Conservation (phyloP, 2,888 invertebrate species). For the Microchrysa polita region DNA sequence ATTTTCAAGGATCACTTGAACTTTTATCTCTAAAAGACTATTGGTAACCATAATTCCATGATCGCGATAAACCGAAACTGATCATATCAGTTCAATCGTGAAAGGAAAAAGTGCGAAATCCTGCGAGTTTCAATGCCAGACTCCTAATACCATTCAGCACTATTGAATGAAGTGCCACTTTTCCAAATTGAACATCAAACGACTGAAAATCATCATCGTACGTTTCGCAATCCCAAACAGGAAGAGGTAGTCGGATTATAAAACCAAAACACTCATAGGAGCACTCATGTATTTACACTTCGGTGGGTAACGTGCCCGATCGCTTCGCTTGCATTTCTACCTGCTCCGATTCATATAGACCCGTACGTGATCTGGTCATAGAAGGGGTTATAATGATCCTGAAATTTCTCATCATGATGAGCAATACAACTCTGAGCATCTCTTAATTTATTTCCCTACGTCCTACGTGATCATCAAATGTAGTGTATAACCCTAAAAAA, state of each 20-base stretch:
- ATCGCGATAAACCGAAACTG: conserved; percentile 49
- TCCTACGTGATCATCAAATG: conserved; percentile 19
- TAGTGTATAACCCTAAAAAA: conserved; percentile 11
- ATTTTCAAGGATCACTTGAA: conserved; percentile 38
- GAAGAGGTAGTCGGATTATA: conserved; percentile 42
- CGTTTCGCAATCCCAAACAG: conserved; percentile 23
- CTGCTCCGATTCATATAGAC: background rate
- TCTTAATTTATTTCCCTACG: conserved; percentile 38
- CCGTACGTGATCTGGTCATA: background rate
- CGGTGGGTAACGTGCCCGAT: background rate
- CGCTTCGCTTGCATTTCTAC: background rate
- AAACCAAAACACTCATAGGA: conserved; percentile 34
- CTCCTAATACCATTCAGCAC: too few species aligned
- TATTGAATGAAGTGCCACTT: conserved; percentile 32
- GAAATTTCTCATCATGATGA: conserved; percentile 28
- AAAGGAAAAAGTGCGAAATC: background rate
- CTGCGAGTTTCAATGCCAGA: background rate
- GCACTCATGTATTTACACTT: background rate
- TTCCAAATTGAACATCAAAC: conserved; percentile 24
- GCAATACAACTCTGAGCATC: background rate
- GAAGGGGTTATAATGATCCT: conserved; percentile 23
- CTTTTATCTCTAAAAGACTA: conserved; percentile 19
- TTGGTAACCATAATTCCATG: conserved; percentile 40
- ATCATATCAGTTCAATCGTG: conserved; percentile 45
- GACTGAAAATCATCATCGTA: background rate